These are phyloP conservation scores for Ascaphus truei DNA, from an alignment of 2,113 vertebrate genomes.

Conservation along the genomic window DNA sequence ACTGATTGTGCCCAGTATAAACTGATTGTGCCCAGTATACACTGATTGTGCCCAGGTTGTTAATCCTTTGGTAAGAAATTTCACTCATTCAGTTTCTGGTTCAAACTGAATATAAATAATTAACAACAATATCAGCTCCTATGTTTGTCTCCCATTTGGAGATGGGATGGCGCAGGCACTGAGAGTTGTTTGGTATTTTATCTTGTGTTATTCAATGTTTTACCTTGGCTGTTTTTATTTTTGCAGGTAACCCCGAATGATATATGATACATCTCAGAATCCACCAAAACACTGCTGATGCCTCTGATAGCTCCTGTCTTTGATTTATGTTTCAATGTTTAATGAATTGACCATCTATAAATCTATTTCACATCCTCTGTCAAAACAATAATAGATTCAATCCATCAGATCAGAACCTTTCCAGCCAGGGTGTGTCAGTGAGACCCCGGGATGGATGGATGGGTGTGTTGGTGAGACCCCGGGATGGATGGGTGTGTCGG, in stretches of 20 bases:
- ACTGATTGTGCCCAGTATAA: too few species aligned
- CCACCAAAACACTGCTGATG: conserved; percentile 39
- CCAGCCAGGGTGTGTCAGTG: conserved; percentile 21
- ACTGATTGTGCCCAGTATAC: too few species aligned
- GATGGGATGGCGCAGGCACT: too few species aligned
- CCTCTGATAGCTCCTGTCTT: conserved; percentile 39
- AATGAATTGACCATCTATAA: conserved; percentile 42
- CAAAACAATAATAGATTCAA: conserved; percentile 27
- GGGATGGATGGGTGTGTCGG: conserved; percentile 28
- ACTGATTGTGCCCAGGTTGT: too few species aligned
- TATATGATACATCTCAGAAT: conserved; percentile 33
- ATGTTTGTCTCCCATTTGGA: too few species aligned
- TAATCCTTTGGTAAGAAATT: too few species aligned
- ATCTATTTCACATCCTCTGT: conserved; percentile 38
- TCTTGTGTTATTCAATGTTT: neutral
- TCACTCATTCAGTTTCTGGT: too few species aligned
- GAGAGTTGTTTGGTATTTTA: neutral
- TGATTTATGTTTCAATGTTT: conserved; percentile 32
- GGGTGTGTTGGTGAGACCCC: conserved; percentile 10
- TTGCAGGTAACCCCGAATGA: conserved; percentile 47
- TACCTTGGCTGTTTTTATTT: conserved; percentile 28
- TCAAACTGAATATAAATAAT: too few species aligned
- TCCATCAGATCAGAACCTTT: conserved; percentile 36
- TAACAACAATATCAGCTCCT: too few species aligned
- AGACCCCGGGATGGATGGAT: conserved; percentile 23